Evolutionary conservation across 2,888 invertebrate genomes (phyloP).

Genomic region (Lithosia quadra): DNA sequence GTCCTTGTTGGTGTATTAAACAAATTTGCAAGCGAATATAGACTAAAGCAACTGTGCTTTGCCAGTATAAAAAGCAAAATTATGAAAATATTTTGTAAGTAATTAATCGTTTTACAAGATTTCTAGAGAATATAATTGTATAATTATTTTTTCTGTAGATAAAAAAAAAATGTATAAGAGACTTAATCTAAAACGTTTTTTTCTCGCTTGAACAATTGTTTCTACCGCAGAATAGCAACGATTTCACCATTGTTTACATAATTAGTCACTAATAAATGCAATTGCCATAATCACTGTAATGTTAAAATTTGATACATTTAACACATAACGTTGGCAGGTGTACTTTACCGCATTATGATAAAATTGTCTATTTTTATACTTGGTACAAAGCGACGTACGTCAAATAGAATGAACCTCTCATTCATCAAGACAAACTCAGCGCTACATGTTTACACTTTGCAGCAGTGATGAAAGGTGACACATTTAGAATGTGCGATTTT

Average conservation of each 20-base stretch:
- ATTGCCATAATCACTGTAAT: background rate
- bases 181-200: no score
- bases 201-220: no score
- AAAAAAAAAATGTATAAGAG: no score
- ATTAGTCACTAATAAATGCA: no score
- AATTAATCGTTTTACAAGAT: no score
- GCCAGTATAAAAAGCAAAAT: background rate
- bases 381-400: slow-evolving; percentile 22
- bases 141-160: no score
- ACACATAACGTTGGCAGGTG: background rate
- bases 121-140: no score
- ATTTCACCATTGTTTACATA: no score
- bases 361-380: slow-evolving; percentile 9
- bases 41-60: background rate
- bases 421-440: slow-evolving; percentile 30
- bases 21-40: background rate
- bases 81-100: no score
- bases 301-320: no score
- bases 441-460: slow-evolving; percentile 4
- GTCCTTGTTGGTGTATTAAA: background rate
- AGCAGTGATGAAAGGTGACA: background rate
- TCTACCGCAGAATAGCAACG: no score
- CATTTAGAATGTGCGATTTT: background rate
- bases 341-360: slow-evolving; percentile 5
- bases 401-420: slow-evolving; percentile 27